Conservation (phyloP, 2,888 invertebrate genomes). For the Cremastinae sp. region DNA sequence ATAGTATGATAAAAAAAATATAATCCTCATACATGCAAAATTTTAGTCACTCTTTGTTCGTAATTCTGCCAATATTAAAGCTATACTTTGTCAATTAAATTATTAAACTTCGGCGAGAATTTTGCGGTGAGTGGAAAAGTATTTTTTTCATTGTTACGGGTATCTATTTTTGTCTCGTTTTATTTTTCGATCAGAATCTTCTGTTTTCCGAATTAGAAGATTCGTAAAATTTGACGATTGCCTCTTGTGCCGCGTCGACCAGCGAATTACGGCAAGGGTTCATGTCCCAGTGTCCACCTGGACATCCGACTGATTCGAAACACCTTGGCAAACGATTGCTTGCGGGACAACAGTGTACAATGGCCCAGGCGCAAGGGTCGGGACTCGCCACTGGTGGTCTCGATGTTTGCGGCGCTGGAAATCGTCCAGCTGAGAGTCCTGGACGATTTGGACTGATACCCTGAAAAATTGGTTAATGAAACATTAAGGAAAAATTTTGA, state of each 20-base stretch:
- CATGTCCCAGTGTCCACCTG: slow-evolving; percentile 87
- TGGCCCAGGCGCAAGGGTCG: slow-evolving; percentile 87
- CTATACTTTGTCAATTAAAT: slow-evolving; percentile 2
- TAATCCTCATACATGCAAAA: too few species aligned
- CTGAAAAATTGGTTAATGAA: too few species aligned
- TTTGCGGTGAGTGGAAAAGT: slow-evolving; percentile 11
- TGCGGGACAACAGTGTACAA: slow-evolving; percentile 86
- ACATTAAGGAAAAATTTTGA: too few species aligned
- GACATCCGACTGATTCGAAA: slow-evolving; percentile 87
- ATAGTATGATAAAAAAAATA: background rate
- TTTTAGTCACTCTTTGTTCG: background rate
- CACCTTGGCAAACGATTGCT: slow-evolving; percentile 80
- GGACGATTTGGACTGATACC: slow-evolving; percentile 66
- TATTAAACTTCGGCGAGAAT: slow-evolving; percentile 30
- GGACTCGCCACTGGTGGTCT: slow-evolving; percentile 79
- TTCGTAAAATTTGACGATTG: slow-evolving; percentile 70
- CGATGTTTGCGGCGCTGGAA: slow-evolving; percentile 80
- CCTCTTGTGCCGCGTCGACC: slow-evolving; percentile 81
- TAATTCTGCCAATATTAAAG: background rate
- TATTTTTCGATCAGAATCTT: slow-evolving; percentile 16
- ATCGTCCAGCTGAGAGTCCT: slow-evolving; percentile 67
- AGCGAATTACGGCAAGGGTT: slow-evolving; percentile 87
- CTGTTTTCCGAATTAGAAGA: slow-evolving; percentile 49
- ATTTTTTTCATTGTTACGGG: background rate
- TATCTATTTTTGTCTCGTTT: background rate